Percentiles rank a stretch among this genome's conserved stretches.
Evolutionary conservation across 2,113 vertebrate species (phyloP).

Genomic region (Castor canadensis): DNA sequence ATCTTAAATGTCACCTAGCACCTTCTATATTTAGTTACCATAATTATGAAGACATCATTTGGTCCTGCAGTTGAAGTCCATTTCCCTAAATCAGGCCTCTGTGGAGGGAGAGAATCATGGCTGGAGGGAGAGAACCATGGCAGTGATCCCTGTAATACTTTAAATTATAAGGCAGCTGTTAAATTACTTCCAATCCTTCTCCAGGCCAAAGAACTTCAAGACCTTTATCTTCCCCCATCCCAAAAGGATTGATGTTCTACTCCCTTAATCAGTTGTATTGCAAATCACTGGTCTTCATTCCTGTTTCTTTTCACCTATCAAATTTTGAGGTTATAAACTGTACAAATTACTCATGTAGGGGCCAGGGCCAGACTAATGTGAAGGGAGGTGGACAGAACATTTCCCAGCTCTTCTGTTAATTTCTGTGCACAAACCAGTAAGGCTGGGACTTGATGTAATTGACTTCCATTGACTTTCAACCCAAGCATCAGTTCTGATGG

Average conservation of each 20-base stretch:
- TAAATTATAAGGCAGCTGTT: not conserved
- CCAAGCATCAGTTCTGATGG: not conserved
- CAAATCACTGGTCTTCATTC: not conserved
- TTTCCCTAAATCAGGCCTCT: not conserved
- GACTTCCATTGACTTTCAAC: not conserved
- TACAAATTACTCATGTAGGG: too few species aligned
- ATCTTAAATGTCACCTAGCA: not conserved
- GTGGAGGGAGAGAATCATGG: not conserved
- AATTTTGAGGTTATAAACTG: not conserved
- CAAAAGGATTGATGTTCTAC: not conserved
- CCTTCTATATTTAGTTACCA: not conserved
- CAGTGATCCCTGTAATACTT: not conserved
- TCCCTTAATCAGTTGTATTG: not conserved
- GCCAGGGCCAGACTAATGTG: not conserved
- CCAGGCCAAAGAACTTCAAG: not conserved
- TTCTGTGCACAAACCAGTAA: not conserved
- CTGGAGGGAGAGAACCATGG: too few species aligned
- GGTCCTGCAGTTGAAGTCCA: not conserved
- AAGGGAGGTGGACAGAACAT: not conserved
- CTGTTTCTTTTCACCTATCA: constrained; percentile 27
- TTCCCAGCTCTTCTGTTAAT: not conserved
- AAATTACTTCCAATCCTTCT: constrained; percentile 6
- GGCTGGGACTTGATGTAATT: not conserved
- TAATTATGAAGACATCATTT: not conserved
- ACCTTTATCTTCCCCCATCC: not conserved